Base-by-base conservation (phyloP, 2,888 invertebrate genomes). In the Clunio marinus region DNA sequence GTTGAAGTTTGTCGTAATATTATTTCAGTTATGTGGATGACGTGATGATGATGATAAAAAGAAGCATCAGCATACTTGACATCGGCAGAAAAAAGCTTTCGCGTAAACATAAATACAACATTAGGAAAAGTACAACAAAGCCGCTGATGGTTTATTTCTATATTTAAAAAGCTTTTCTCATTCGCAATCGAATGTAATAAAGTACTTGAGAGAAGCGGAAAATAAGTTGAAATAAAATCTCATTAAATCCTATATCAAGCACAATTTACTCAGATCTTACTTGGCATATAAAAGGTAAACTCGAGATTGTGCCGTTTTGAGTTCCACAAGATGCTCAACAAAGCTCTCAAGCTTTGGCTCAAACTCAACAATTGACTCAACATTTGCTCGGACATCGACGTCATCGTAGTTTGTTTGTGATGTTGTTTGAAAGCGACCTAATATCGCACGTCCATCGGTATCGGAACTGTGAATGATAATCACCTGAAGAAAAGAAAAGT, bases 401-500 rank as follows among this genome's bases (percentile, higher is more conserved):
- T 93, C 92, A 75, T 96, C 96, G 76, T 94, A 91, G 71, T 92
- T 84, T 75, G 88, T 93, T 79, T 94, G 93, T 1, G 95, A 95
- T 62, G 93, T 90, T 13, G 93, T 94, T 80, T 96, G 96, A 78
- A 97, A 96, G 71, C 94, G 84, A 71, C 95, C 95, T 68, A 96
- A 83, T 70, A 96, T 86, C 27, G 95, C 93, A 73, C 96, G 83
- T 2, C 97, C 97, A 77, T 97, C 96, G 13, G 96, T 94, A 78
- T 96, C 96, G 32, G 95, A 94, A 75, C 94, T 93, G 79, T 96
- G 95, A 72, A 98, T 93, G 75, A 97, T 91, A 74, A 96, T 91
- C 58, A 97, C 88, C 80, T 79, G 71, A 20, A 25, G 25, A 8
- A 13, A 8, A 27, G 57, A 20, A 59, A 28, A 59, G 10, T 13